Conservation (phyloP, 2,797 vertebrate species). For the Paedocypris micromegethes region DNA sequence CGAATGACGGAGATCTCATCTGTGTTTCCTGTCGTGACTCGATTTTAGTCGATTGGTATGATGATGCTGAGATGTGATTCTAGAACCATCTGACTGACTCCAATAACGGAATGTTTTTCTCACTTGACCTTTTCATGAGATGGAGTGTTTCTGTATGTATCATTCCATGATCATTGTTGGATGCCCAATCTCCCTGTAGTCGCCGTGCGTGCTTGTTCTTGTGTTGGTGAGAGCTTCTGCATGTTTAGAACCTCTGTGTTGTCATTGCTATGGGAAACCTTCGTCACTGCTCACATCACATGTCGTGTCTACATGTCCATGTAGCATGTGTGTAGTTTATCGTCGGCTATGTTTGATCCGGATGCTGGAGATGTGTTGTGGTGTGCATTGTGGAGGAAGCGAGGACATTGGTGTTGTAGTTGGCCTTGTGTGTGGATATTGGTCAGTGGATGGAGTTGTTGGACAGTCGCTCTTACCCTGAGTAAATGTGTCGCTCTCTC, state of each 20-base stretch:
- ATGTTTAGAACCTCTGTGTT: conserved; percentile 10
- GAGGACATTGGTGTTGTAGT: conserved; percentile 8
- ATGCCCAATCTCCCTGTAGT: not conserved
- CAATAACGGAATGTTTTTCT: conserved; percentile 13
- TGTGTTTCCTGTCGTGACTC: no score
- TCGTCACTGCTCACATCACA: not conserved
- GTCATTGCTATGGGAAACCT: not conserved
- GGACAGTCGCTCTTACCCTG: conserved; percentile 1
- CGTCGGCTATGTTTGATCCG: not conserved
- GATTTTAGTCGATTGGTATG: no score
- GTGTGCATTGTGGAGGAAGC: not conserved
- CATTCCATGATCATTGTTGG: conserved; percentile 5
- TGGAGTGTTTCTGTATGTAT: conserved; percentile 25
- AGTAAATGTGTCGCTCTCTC: conserved; percentile 8
- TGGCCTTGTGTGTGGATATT: not conserved
- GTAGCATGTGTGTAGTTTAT: conserved; percentile 24
- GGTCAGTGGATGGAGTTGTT: not conserved
- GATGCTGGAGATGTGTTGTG: not conserved
- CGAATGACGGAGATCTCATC: no score
- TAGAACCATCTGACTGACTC: not conserved
- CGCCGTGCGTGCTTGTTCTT: not conserved
- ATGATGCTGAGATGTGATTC: no score
- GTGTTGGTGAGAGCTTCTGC: not conserved
- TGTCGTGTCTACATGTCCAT: conserved; percentile 22
- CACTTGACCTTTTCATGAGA: conserved; percentile 22